Conservation (phyloP, 2,797 vertebrate species). For the Microhierax caerulescens region DNA sequence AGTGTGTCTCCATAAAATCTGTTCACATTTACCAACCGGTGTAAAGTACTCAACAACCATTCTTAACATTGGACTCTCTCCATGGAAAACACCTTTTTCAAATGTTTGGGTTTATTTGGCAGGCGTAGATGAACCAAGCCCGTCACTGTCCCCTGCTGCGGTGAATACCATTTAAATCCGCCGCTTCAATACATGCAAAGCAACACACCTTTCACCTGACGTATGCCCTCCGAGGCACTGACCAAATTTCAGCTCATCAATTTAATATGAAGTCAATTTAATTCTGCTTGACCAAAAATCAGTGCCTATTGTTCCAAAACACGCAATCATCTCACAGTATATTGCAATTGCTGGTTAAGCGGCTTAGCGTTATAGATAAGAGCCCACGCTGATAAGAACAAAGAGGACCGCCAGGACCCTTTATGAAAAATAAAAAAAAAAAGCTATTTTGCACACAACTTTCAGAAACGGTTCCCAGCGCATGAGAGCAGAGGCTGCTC, state of each 20-base stretch:
- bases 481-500: neutral
- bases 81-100: neutral
- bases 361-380: constrained; percentile 53
- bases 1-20: neutral
- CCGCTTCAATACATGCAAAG: neutral
- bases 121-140: neutral
- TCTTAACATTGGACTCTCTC: constrained; percentile 31
- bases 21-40: neutral
- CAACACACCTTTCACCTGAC: constrained; percentile 52
- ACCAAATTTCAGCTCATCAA: constrained; percentile 63
- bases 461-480: constrained; percentile 27
- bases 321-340: constrained; percentile 60
- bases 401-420: constrained; percentile 30
- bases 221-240: constrained; percentile 40
- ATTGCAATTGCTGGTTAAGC: constrained; percentile 63
- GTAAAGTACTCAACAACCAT: neutral
- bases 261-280: constrained; percentile 74
- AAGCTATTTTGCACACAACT: constrained; percentile 35
- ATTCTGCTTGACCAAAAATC: constrained; percentile 75
- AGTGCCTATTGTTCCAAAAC: constrained; percentile 72
- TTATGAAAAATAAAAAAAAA: constrained; percentile 53
- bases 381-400: constrained; percentile 64
- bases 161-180: constrained; percentile 33
- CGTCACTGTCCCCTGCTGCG: neutral
- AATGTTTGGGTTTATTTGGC: constrained; percentile 32